A percentile compares a stretch with the other conserved stretches of the same genome.
Conservation (phyloP, 2,888 invertebrate species). For the Unio pictorum region DNA sequence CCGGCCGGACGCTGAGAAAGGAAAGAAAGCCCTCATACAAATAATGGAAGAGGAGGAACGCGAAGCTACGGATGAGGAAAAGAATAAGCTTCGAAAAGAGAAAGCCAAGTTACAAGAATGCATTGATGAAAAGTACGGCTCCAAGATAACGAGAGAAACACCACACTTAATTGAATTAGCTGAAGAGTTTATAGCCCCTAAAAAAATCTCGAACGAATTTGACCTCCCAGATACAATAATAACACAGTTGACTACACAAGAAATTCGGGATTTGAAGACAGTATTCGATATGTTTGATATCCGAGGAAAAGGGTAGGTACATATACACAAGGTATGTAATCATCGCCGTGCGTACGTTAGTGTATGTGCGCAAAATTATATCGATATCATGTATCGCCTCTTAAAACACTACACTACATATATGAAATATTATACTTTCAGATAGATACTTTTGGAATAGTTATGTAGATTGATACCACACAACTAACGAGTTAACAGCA, state of each 20-base stretch:
- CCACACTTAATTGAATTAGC: slow-evolving; percentile 40
- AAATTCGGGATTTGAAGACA: slow-evolving; percentile 51
- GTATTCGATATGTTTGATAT: slow-evolving; percentile 58
- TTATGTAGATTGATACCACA: too few relatives aligned
- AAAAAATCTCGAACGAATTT: slow-evolving; percentile 26
- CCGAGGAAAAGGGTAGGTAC: slow-evolving; percentile 50
- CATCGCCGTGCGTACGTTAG: too few relatives aligned
- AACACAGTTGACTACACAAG: slow-evolving; percentile 42
- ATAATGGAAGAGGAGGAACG: slow-evolving; percentile 30
- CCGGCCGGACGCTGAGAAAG: slow-evolving; percentile 20
- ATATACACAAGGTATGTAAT: neutral
- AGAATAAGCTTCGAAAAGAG: slow-evolving; percentile 23
- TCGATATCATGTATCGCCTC: too few relatives aligned
- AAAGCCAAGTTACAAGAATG: slow-evolving; percentile 30
- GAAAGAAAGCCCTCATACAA: slow-evolving; percentile 25
- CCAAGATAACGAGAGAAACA: slow-evolving; percentile 23
- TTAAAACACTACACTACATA: too few relatives aligned
- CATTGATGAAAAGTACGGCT: slow-evolving; percentile 37
- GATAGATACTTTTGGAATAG: too few relatives aligned
- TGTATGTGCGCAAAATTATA: too few relatives aligned
- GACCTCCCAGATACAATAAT: slow-evolving; percentile 46
- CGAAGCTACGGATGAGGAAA: slow-evolving; percentile 28
- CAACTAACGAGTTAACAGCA: too few relatives aligned
- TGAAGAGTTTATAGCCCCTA: slow-evolving; percentile 38
- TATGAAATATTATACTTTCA: too few relatives aligned